Evolutionary conservation across 2,888 invertebrate genomes (phyloP).

Genomic region (Lumbricus terrestris): DNA sequence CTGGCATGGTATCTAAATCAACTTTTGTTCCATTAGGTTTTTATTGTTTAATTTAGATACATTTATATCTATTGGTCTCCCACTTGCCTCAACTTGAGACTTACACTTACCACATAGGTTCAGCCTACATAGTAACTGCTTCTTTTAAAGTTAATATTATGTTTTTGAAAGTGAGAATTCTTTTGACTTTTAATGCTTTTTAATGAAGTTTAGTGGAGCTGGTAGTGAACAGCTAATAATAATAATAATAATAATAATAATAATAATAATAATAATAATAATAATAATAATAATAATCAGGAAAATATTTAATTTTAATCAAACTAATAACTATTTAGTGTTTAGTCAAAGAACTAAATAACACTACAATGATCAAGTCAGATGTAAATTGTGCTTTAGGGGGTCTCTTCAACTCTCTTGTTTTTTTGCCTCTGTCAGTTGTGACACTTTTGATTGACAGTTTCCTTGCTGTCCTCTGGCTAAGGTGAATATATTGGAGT

Average conservation of each 20-base stretch:
- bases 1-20: no score
- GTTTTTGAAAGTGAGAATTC: not conserved
- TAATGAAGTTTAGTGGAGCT: not conserved
- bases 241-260: not conserved
- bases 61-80: not conserved
- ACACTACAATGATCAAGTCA: not conserved
- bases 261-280: not conserved
- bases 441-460: not conserved
- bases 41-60: not conserved
- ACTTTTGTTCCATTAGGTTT: not conserved
- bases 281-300: not conserved
- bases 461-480: not conserved
- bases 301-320: not conserved
- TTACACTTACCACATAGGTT: no score
- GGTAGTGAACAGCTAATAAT: not conserved
- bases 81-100: not conserved
- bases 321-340: not conserved
- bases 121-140: no score
- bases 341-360: not conserved
- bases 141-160: not conserved
- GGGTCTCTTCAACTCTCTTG: no score
- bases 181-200: not conserved
- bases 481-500: not conserved
- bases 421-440: not conserved
- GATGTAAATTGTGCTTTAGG: not conserved